A percentile compares a stretch with the other conserved stretches of the same genome.
These are phyloP conservation scores for Chloroceryle amazona DNA, from an alignment of 2,797 vertebrate genomes.

Conservation along the genomic window DNA sequence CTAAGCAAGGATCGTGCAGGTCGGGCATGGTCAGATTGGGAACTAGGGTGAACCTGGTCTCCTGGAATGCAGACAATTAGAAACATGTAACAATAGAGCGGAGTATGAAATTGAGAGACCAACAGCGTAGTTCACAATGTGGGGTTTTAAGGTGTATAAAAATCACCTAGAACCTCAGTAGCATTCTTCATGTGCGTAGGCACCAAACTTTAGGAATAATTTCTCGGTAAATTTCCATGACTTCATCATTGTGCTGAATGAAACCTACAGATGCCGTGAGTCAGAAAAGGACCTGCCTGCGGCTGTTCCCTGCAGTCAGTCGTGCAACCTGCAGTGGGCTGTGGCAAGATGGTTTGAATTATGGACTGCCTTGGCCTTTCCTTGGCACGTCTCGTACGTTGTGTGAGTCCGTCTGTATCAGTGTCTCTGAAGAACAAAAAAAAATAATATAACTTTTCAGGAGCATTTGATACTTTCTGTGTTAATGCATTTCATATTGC, in stretches of 20 bases:
- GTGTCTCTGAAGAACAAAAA: not conserved
- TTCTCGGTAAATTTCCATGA: not conserved
- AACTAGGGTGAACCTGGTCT: not conserved
- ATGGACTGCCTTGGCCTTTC: not conserved
- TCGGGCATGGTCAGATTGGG: rapidly evolving
- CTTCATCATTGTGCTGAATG: not conserved
- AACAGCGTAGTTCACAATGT: not conserved
- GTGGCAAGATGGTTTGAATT: not conserved
- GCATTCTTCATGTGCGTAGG: not conserved
- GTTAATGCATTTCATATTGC: not conserved
- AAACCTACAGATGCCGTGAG: not conserved
- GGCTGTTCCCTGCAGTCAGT: not conserved
- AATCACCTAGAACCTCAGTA: not conserved
- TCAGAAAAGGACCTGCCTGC: not conserved
- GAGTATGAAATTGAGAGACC: not conserved
- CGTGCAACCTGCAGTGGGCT: not conserved
- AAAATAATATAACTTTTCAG: not conserved
- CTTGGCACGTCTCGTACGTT: not conserved
- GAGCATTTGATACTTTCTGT: not conserved
- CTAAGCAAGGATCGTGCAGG: not conserved
- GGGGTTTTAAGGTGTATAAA: not conserved
- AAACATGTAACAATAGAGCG: rapidly evolving
- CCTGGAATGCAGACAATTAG: not conserved
- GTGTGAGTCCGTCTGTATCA: not conserved
- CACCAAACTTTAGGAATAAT: not conserved